Percentiles rank a stretch among this genome's conserved stretches.
These are phyloP conservation scores for Stegastes partitus DNA, from an alignment of 2,113 vertebrate genomes.

Conservation along the genomic window DNA sequence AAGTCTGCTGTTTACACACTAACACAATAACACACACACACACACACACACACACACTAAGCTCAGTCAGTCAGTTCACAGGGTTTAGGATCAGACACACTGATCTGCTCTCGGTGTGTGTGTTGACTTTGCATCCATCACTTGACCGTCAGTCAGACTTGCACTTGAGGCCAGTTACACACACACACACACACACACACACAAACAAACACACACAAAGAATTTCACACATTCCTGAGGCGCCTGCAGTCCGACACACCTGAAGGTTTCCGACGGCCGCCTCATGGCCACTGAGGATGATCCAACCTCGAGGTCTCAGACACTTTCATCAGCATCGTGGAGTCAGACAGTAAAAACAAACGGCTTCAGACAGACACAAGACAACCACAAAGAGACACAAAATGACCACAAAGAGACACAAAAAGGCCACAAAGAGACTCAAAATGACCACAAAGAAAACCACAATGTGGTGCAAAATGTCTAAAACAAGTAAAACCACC, in stretches of 20 bases:
- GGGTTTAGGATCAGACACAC: constrained; percentile 27
- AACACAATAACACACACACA: constrained; percentile 32
- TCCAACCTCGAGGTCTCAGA: no score
- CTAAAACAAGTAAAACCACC: no score
- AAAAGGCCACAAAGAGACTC: no score
- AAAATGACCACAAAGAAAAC: no score
- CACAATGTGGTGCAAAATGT: no score
- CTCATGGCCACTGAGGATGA: background rate
- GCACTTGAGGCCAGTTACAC: constrained; percentile 3
- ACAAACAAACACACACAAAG: constrained; percentile 5
- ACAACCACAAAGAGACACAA: no score
- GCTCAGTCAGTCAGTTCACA: constrained; percentile 14
- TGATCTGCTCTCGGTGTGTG: constrained; percentile 8
- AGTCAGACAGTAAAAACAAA: no score
- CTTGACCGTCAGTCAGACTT: constrained; percentile 27
- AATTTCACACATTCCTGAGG: constrained; percentile 61
- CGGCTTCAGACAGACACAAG: no score
- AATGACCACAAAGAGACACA: no score
- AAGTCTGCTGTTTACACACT: constrained; percentile 21
- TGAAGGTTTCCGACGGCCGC: constrained; percentile 30
- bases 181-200: constrained; percentile 18
- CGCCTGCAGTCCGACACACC: constrained; percentile 44
- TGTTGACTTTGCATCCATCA: constrained; percentile 25
- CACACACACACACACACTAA: background rate
- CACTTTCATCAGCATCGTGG: no score